A percentile compares a stretch with the other conserved stretches of the same genome.
Evolutionary conservation across 1,140 invertebrate genomes (phyloP).

Genomic region (Aphidius ervi): DNA sequence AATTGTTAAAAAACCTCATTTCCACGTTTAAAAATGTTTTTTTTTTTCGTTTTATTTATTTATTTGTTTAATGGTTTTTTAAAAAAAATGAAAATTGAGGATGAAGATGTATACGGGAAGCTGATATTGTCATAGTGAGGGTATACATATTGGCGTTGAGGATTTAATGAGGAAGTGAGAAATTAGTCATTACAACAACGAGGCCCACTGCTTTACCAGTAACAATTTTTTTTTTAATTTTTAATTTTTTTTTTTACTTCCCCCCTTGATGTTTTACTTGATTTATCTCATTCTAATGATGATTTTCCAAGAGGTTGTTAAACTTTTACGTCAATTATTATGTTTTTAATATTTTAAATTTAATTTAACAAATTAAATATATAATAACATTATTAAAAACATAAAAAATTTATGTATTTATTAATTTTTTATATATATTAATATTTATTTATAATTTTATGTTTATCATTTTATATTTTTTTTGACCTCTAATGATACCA

Average conservation of each 20-base stretch:
- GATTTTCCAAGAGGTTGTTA: too few relatives aligned
- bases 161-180: slow-evolving; percentile 53
- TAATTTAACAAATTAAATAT: too few relatives aligned
- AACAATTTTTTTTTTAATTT: slow-evolving; percentile 13
- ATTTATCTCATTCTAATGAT: slow-evolving; percentile 2
- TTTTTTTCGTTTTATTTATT: background rate
- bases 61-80: too few relatives aligned
- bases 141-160: slow-evolving; percentile 38
- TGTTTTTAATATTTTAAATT: too few relatives aligned
- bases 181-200: slow-evolving; percentile 40
- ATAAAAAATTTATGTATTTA: too few relatives aligned
- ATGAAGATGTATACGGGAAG: slow-evolving; percentile 33
- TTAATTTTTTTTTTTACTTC: slow-evolving; percentile 28
- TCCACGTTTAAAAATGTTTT: background rate
- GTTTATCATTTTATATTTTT: too few relatives aligned
- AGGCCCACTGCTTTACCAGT: slow-evolving; percentile 24
- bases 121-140: slow-evolving; percentile 12
- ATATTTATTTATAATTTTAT: too few relatives aligned
- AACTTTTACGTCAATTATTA: too few relatives aligned
- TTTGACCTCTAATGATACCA: too few relatives aligned
- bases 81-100: too few relatives aligned
- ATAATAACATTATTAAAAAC: too few relatives aligned
- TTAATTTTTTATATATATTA: too few relatives aligned
- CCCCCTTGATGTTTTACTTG: slow-evolving; percentile 25
- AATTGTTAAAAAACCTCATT: background rate